phyloP scores from a whole-genome alignment of 2,113 vertebrate genomes.

The Melanerpes formicivorus region DNA sequence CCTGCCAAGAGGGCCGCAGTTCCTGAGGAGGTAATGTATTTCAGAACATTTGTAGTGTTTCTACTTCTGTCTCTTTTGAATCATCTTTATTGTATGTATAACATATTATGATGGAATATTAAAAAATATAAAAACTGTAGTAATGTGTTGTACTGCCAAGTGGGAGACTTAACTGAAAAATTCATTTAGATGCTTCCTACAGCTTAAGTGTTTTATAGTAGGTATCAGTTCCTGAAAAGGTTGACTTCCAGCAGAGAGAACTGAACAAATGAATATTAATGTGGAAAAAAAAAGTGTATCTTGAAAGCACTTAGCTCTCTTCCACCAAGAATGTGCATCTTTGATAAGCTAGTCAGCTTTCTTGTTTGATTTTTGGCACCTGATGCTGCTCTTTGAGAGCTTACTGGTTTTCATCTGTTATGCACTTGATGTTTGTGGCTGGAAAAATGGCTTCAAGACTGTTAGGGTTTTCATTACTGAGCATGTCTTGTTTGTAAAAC shows the following conservation, averaged over 20 bases:
- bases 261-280: background rate
- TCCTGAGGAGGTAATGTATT: constrained; percentile 85
- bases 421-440: background rate
- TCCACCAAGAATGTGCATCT: background rate
- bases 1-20: constrained; percentile 87
- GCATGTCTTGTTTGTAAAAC: background rate
- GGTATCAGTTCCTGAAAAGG: background rate
- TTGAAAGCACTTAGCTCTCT: background rate
- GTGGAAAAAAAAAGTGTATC: background rate
- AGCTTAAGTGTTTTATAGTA: background rate
- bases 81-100: background rate
- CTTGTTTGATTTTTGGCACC: background rate
- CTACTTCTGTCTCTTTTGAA: background rate
- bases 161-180: background rate
- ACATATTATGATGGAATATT: background rate
- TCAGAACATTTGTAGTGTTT: background rate
- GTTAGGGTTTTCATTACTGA: background rate
- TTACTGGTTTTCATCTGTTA: background rate
- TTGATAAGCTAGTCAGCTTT: background rate
- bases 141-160: background rate
- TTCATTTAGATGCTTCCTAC: background rate
- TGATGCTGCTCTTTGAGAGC: background rate
- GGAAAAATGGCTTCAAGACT: background rate
- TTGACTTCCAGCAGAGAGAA: background rate
- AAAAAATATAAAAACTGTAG: background rate